Conservation (phyloP, 2,888 invertebrate species). For the Hedya salicella region DNA sequence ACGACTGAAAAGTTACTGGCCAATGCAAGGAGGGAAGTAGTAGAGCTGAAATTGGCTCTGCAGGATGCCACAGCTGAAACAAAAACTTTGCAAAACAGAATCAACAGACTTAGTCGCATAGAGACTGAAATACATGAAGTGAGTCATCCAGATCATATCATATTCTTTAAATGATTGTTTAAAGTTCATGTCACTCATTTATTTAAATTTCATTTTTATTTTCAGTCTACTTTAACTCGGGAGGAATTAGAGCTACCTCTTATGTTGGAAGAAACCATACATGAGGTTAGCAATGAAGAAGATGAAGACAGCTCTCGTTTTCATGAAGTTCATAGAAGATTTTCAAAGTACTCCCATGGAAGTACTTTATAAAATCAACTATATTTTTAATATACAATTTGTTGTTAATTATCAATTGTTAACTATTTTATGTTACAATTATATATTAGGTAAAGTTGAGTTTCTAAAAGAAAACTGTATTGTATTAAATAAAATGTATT, state of each 20-base stretch:
- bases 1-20: constrained; percentile 86
- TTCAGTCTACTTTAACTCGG: constrained; percentile 65
- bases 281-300: constrained; percentile 75
- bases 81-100: constrained; percentile 81
- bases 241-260: constrained; percentile 70
- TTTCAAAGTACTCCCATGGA: constrained; percentile 69
- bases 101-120: constrained; percentile 66
- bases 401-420: constrained; percentile 29
- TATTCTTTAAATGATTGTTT: not conserved
- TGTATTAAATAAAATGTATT: constrained; percentile 60
- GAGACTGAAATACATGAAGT: constrained; percentile 70
- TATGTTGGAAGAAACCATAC: constrained; percentile 71
- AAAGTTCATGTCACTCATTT: not conserved
- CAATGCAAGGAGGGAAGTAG: constrained; percentile 88
- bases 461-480: constrained; percentile 43
- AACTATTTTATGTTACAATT: constrained; percentile 31
- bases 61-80: constrained; percentile 88
- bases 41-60: constrained; percentile 85
- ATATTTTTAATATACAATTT: constrained; percentile 10
- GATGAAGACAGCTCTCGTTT: constrained; percentile 69
- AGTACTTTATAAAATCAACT: constrained; percentile 63
- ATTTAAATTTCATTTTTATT: constrained; percentile 41
- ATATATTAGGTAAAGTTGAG: constrained; percentile 41
- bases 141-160: constrained; percentile 31
- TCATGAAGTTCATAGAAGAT: constrained; percentile 61